Conservation (phyloP, 2,888 invertebrate genomes). For the Pseudoips prasinana region DNA sequence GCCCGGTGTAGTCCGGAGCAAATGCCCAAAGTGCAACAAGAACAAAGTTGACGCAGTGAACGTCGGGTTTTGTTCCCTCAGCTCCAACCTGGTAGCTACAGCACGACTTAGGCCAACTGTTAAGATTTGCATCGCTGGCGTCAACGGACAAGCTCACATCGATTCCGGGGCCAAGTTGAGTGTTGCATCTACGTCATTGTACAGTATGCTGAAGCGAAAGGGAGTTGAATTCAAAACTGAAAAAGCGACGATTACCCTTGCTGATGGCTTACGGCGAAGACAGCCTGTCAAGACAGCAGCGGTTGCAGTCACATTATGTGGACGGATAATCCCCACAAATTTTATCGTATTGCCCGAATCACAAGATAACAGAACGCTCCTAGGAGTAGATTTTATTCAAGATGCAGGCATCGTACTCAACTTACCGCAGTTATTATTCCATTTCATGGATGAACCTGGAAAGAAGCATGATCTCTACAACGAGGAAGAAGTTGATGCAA, state of each 20-base stretch:
- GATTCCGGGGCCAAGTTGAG: slow-evolving; percentile 5
- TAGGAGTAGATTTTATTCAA: not conserved
- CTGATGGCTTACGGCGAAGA: slow-evolving; percentile 1
- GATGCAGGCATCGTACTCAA: not conserved
- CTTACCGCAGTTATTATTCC: not conserved
- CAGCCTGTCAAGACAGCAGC: not conserved
- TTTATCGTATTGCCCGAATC: not conserved
- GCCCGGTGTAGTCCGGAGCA: too few species aligned
- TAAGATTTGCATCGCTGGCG: not conserved
- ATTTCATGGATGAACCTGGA: not conserved
- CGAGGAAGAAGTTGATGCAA: too few species aligned
- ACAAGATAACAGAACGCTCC: not conserved
- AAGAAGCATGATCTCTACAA: too few species aligned
- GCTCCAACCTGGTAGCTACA: not conserved
- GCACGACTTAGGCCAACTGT: too few species aligned
- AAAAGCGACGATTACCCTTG: not conserved
- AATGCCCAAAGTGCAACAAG: too few species aligned
- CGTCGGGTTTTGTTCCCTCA: slow-evolving; percentile 6
- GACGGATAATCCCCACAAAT: too few species aligned
- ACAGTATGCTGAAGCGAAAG: not conserved
- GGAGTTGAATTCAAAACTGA: not conserved
- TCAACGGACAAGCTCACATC: slow-evolving; percentile 2
- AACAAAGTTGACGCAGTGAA: too few species aligned
- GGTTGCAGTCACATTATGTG: too few species aligned
- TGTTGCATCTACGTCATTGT: not conserved